phyloP scores from a whole-genome alignment of 2,797 vertebrate species.

The Poecilia picta region DNA sequence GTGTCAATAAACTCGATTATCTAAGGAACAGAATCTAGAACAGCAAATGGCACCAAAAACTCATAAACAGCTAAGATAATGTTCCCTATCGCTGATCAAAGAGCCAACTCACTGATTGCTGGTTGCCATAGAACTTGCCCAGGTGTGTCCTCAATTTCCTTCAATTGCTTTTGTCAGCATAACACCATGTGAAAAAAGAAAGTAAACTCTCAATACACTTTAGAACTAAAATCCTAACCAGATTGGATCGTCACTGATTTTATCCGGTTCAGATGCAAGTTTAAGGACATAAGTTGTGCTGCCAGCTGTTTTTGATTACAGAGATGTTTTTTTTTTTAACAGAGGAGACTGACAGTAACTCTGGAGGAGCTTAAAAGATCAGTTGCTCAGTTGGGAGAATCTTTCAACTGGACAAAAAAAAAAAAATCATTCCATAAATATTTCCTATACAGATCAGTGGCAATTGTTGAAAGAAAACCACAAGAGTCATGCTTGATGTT shows the following conservation, averaged over 20 bases:
- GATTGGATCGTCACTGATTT: not conserved
- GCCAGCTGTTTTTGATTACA: not conserved
- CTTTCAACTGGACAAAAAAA: not conserved
- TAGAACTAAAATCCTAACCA: not conserved
- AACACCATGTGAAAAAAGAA: not conserved
- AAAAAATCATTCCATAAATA: too few species aligned
- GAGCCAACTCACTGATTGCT: not conserved
- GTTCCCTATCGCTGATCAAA: conserved; percentile 29
- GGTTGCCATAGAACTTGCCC: conserved; percentile 8
- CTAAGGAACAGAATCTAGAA: conserved; percentile 19
- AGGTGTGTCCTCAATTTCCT: conserved; percentile 28
- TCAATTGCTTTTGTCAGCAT: conserved; percentile 16
- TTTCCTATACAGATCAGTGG: not conserved
- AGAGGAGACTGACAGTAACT: not conserved
- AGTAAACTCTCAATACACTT: not conserved
- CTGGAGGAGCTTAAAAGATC: not conserved
- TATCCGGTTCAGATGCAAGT: not conserved
- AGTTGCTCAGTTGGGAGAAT: not conserved
- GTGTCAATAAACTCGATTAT: conserved; percentile 29
- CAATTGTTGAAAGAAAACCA: not conserved
- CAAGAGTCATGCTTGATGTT: not conserved
- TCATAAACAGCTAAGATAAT: conserved; percentile 54
- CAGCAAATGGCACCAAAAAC: conserved; percentile 20
- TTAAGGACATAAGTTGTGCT: not conserved
- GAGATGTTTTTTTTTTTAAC: not conserved